Percentiles rank a stretch among this genome's conserved stretches.
Evolutionary conservation across 2,113 vertebrate species (phyloP).

Genomic region (Etheostoma spectabile): DNA sequence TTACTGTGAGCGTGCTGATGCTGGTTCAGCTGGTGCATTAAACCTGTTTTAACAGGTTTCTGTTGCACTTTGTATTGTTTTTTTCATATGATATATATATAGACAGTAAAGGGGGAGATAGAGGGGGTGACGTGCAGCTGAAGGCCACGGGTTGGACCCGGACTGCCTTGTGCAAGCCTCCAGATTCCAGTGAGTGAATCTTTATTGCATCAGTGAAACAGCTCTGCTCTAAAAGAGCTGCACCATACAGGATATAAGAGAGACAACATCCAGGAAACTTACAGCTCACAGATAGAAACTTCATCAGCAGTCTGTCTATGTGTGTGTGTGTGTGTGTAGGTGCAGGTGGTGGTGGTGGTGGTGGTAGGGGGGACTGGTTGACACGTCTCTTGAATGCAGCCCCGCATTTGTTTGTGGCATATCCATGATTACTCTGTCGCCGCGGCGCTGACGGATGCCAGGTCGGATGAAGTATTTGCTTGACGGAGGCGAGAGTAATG

Average conservation of each 20-base stretch:
- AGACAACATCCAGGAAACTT: conserved; percentile 37
- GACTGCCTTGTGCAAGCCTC: not conserved
- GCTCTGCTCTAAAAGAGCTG: conserved; percentile 41
- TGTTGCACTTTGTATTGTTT: too few relatives aligned
- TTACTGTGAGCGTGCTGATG: not conserved
- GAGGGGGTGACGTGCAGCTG: too few relatives aligned
- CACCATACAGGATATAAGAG: conserved; percentile 18
- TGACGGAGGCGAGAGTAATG: conserved; percentile 66
- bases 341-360: not conserved
- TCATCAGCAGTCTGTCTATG: conserved; percentile 31
- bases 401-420: conserved; percentile 66
- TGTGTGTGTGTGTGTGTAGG: not conserved
- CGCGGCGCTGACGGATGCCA: conserved; percentile 53
- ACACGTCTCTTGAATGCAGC: conserved; percentile 42
- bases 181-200: conserved; percentile 37
- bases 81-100: too few relatives aligned
- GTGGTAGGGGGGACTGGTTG: conserved; percentile 26
- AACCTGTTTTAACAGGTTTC: not conserved
- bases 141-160: too few relatives aligned
- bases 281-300: conserved; percentile 20
- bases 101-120: too few relatives aligned
- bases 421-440: conserved; percentile 68
- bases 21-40: not conserved
- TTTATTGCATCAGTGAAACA: conserved; percentile 48
- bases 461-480: conserved; percentile 58